phyloP scores from a whole-genome alignment of 2,797 vertebrate genomes.

The Scolopax bukidnonensis region DNA sequence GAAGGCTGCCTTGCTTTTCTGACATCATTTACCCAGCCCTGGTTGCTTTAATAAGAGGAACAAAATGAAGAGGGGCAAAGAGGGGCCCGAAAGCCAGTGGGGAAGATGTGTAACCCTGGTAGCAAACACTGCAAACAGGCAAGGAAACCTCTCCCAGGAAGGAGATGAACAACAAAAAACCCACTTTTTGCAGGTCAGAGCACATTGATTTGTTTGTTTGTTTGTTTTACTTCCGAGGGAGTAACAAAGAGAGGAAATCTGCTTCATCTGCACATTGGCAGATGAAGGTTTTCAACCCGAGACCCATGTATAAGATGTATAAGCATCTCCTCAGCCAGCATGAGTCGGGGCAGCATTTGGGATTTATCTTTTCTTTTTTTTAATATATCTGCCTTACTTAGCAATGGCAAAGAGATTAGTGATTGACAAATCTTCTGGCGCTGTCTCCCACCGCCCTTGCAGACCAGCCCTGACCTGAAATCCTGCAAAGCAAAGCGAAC shows the following conservation, averaged over 20 bases:
- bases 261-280: background rate
- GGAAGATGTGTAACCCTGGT: background rate
- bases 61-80: background rate
- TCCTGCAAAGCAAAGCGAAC: background rate
- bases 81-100: background rate
- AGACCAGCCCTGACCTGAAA: background rate
- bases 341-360: rapidly evolving
- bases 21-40: background rate
- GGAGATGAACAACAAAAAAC: background rate
- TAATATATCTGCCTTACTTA: background rate
- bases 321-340: background rate
- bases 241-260: background rate
- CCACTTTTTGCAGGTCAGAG: background rate
- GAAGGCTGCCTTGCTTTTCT: background rate
- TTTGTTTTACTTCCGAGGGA: background rate
- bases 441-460: background rate
- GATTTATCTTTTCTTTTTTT: background rate
- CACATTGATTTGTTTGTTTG: background rate
- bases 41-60: background rate
- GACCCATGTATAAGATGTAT: background rate
- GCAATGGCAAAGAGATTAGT: background rate
- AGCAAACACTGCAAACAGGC: background rate
- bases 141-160: background rate
- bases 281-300: background rate
- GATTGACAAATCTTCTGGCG: background rate